These are phyloP conservation scores for Argyrosomus regius DNA, from an alignment of 2,797 vertebrate genomes.

Conservation along the genomic window DNA sequence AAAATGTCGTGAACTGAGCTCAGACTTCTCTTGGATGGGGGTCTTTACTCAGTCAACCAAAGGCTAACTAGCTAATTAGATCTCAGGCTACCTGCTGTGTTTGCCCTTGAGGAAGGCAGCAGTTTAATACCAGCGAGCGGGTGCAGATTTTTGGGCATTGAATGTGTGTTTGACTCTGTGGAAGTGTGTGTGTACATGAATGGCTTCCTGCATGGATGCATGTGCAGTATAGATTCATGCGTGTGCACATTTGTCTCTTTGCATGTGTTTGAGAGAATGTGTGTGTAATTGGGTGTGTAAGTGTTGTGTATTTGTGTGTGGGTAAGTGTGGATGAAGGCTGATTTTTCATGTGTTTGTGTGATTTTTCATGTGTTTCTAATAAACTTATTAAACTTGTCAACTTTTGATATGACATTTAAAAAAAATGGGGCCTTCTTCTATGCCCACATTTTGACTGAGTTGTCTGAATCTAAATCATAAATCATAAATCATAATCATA, in stretches of 20 bases:
- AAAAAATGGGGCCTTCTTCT: too few relatives aligned
- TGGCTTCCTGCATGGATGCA: not conserved
- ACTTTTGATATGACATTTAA: too few relatives aligned
- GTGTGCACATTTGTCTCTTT: not conserved
- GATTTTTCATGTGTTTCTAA: not conserved
- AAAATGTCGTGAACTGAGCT: conserved; percentile 55
- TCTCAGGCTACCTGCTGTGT: conserved; percentile 69
- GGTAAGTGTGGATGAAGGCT: not conserved
- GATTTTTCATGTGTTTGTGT: not conserved
- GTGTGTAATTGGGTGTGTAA: not conserved
- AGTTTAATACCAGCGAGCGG: conserved; percentile 41
- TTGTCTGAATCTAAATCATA: too few relatives aligned
- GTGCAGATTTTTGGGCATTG: conserved; percentile 29
- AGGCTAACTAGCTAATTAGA: conserved; percentile 74
- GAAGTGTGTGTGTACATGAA: not conserved
- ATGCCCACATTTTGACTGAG: too few relatives aligned
- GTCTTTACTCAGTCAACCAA: conserved; percentile 62
- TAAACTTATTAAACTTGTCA: too few relatives aligned
- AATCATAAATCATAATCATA: too few relatives aligned
- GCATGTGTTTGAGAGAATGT: not conserved
- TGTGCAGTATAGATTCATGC: not conserved
- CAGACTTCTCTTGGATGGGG: conserved; percentile 51
- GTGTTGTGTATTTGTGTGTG: not conserved
- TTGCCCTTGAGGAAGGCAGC: conserved; percentile 60
- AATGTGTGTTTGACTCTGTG: conserved; percentile 24